A percentile compares a stretch with the other conserved stretches of the same genome.
Evolutionary conservation across 2,113 vertebrate species (phyloP).

Genomic region (Ictalurus punctatus): DNA sequence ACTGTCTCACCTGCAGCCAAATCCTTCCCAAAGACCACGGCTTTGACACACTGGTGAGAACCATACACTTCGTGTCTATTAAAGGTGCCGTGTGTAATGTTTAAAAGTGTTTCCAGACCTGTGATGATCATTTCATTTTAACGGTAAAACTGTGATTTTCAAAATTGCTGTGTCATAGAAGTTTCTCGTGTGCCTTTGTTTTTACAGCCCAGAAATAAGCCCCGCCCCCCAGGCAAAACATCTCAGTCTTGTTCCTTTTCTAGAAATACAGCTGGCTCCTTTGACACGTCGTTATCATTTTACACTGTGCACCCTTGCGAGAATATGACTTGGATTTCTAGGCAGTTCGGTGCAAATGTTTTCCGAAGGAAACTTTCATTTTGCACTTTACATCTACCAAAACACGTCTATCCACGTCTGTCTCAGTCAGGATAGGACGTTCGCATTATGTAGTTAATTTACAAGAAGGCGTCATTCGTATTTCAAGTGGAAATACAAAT

Average conservation of each 20-base stretch:
- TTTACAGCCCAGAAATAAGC: neutral
- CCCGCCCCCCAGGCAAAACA: neutral
- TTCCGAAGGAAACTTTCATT: neutral
- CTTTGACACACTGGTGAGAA: constrained; percentile 80
- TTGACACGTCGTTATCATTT: neutral
- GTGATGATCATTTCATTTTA: neutral
- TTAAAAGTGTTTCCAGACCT: neutral
- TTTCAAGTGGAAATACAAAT: neutral
- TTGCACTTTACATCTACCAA: neutral
- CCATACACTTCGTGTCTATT: neutral
- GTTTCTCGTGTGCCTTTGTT: neutral
- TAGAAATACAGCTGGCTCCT: neutral
- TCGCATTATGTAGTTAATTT: neutral
- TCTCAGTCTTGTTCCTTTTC: neutral
- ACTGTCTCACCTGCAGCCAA: constrained; percentile 84
- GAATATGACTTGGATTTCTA: neutral
- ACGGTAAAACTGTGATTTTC: neutral
- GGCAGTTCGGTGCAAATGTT: neutral
- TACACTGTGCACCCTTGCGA: neutral
- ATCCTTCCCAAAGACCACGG: constrained; percentile 71
- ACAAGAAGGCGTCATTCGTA: neutral
- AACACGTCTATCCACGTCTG: neutral
- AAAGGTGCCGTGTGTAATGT: neutral
- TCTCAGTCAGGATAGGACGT: neutral
- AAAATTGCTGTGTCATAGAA: no score